These are phyloP conservation scores for Epinephelus awoara DNA, from an alignment of 2,797 vertebrate genomes.

Conservation along the genomic window DNA sequence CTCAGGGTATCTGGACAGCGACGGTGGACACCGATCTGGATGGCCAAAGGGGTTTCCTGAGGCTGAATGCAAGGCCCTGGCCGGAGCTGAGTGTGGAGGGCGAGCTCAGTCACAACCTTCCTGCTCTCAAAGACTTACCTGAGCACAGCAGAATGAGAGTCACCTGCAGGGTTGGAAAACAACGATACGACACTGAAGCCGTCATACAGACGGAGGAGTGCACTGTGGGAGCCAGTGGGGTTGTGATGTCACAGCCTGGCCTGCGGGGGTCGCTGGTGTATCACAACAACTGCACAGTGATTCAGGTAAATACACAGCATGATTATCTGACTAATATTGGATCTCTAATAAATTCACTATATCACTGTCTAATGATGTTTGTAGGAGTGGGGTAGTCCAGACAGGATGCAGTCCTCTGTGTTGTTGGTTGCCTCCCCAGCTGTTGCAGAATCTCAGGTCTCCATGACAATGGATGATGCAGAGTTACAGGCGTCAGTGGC, in stretches of 20 bases:
- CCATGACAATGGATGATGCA: constrained; percentile 77
- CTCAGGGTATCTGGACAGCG: constrained; percentile 67
- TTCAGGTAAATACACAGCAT: constrained; percentile 77
- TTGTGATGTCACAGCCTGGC: constrained; percentile 70
- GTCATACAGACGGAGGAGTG: constrained; percentile 79
- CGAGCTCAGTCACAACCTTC: constrained; percentile 79
- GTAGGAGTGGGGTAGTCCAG: constrained; percentile 85
- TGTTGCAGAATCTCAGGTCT: constrained; percentile 74
- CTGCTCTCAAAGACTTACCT: constrained; percentile 71
- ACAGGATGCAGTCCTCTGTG: constrained; percentile 79
- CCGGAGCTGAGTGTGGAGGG: constrained; percentile 77
- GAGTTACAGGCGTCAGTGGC: constrained; percentile 75
- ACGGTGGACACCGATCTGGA: constrained; percentile 60
- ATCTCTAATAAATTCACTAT: neutral
- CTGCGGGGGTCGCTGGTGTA: constrained; percentile 82
- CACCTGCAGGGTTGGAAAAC: constrained; percentile 51
- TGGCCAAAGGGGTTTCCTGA: constrained; percentile 69
- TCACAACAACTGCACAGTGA: constrained; percentile 84
- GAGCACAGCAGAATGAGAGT: constrained; percentile 74
- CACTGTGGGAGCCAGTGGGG: constrained; percentile 72
- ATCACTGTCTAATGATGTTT: neutral
- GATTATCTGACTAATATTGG: neutral
- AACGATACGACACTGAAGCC: constrained; percentile 58
- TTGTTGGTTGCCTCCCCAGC: constrained; percentile 72
- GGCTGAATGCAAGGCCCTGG: constrained; percentile 71